Evolutionary conservation across 2,113 vertebrate genomes (phyloP).

Genomic region (Gadus chalcogrammus): DNA sequence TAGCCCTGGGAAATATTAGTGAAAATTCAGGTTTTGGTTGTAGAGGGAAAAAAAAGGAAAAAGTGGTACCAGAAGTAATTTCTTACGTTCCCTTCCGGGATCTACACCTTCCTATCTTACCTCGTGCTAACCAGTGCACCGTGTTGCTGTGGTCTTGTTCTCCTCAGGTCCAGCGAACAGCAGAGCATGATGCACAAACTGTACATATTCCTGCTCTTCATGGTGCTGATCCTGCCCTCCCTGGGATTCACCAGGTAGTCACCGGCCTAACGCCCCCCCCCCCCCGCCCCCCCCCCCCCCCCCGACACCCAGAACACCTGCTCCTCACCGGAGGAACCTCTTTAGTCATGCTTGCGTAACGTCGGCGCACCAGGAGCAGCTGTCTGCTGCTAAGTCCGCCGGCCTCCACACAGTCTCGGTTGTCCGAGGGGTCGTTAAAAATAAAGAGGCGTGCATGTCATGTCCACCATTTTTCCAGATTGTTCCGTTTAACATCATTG

Average conservation of each 20-base stretch:
- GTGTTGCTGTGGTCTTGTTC: conserved; percentile 18
- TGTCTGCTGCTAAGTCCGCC: too few species aligned
- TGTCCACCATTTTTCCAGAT: too few species aligned
- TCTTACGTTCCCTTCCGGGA: background rate
- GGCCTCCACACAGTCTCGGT: too few species aligned
- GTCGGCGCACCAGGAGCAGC: too few species aligned
- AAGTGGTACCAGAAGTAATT: background rate
- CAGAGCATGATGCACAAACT: conserved; percentile 92
- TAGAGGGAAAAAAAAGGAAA: background rate
- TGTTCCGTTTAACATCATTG: too few species aligned
- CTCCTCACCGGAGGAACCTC: too few species aligned
- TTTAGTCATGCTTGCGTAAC: too few species aligned
- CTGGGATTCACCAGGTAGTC: conserved; percentile 93
- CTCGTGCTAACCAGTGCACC: background rate
- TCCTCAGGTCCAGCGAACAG: conserved; percentile 84
- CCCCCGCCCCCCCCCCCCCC: too few species aligned
- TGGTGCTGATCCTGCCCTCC: conserved; percentile 95
- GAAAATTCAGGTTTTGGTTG: background rate
- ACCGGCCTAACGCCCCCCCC: background rate
- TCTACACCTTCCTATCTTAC: background rate
- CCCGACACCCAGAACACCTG: too few species aligned
- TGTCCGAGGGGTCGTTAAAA: too few species aligned
- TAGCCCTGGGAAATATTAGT: background rate
- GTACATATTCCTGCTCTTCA: conserved; percentile 94
- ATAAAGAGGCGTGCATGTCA: too few species aligned